Evolutionary conservation across 30 jellyfish, hydroid and myxozoan genomes (phyloP), one percentile per base, ranked within the genome.

Genomic region (Rhopilema esculentum): DNA sequence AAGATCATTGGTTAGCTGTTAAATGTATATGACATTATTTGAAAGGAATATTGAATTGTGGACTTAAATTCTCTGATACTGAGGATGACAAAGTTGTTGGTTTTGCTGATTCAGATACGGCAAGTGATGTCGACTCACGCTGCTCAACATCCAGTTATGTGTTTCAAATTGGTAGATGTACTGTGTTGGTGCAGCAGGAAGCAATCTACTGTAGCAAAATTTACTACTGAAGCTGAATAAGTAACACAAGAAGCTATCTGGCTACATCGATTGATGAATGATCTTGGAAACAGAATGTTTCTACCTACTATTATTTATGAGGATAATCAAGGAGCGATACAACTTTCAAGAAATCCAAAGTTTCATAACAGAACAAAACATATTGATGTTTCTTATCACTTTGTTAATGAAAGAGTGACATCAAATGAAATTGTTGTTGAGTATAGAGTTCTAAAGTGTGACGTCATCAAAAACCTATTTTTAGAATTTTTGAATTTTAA

Each of bases 191-290:
- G 66, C 16, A 53, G 88, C 87, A 79, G 27, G 87, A 29, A 50
- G 76, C 91, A 65, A 67, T 20, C 86, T 7, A 27, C 40, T 12
- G 89, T 82, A 21, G 88, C 89, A 69, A 21, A 8, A 30, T 82
- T 89, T 29, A 4, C 76, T 8, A 65, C 88, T 23, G 89, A 82
- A 66, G 91, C 89, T n/a, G n/a, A n/a, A n/a, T n/a, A n/a, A n/a
- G n/a, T n/a, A n/a, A n/a, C n/a, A n/a, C 97, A 79, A 32, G 97
- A 79, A 69, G 91, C 91, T 23, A 52, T 76, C 30, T 76, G 86
- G 91, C 27, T 87, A 68, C 68, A 80, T 17, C 72, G 57, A 26
- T 68, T 77, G 73, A 27, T 87, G 79, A 75, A 52, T 53, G 91
- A 87, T 49, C 84, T 74, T 30, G 89, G 89, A 53, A 66, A 80